Base-by-base conservation (phyloP, 1,140 invertebrate genomes). In the Anoplolepis gracilipes region DNA sequence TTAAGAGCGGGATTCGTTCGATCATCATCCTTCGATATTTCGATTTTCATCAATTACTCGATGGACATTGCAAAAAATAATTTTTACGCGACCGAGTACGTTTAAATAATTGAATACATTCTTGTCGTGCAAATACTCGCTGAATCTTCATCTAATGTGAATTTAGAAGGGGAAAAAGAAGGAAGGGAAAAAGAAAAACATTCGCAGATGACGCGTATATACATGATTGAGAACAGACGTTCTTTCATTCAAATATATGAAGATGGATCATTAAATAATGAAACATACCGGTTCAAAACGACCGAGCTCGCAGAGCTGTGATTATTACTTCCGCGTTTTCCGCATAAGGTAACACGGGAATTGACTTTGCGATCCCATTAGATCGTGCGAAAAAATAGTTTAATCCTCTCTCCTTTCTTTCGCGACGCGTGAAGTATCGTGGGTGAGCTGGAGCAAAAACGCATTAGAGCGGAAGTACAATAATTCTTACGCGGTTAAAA, bases 281-380 rank as follows among this genome's bases (percentile, higher is more conserved):
- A 46, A 75, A 70, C 28, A 30, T 25, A 64, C 62, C 57, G 59
- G 69, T 59, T 69, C 30, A 72, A 59, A 75, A 77, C 55, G 65
- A 55, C 53, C 28, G 86, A 62, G 87, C 69, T 78, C 59, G 39
- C 30, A 7, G 19, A 79, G 57, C 53, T 33, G 61, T 64, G 87
- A 87, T 85, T 70, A 69, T 78, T 69, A 62, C 87, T 88, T 88
- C 87, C 87, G 87, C 77, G 85, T 88, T 46, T 55, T 25, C 87
- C 86, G 62, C 78, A 87, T 87, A 87, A 88, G 87, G 79, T 42
- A 87, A 84, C 79, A 55, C 61, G 33, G 36, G 67, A 87, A 88
- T 88, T 87, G 84, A 57, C 79, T 73, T 22, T 49, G 62, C 36
- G 57, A 39, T 77, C 59, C 53, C 75, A 75, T 87, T 72, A 88